phyloP scores from a whole-genome alignment of 2,113 vertebrate genomes.

The Myrmecobius fasciatus region DNA sequence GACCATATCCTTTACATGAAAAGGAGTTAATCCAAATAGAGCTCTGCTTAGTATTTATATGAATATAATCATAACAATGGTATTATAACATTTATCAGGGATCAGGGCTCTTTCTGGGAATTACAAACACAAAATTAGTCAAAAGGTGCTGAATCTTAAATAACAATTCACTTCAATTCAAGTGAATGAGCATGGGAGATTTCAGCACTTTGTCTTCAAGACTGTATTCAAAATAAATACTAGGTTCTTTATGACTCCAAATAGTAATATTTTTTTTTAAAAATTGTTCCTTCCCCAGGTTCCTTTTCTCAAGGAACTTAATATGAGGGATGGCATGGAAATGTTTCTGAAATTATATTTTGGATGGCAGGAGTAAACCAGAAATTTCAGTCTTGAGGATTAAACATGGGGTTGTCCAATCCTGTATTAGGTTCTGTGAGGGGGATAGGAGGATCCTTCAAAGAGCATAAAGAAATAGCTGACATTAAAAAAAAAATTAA shows the following conservation, averaged over 20 bases:
- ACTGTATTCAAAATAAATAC: not conserved
- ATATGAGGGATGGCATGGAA: not conserved
- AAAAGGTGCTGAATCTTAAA: constrained; percentile 9
- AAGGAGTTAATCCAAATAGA: constrained; percentile 60
- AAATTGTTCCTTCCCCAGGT: not conserved
- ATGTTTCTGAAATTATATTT: not conserved
- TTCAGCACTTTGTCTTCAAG: not conserved
- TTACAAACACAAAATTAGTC: constrained; percentile 39
- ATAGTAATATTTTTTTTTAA: not conserved
- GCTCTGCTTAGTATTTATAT: constrained; percentile 58
- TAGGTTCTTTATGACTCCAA: not conserved
- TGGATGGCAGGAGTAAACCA: not conserved
- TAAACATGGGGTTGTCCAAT: not conserved
- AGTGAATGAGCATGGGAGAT: not conserved
- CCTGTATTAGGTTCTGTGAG: not conserved
- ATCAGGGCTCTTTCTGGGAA: not conserved
- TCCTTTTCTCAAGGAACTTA: not conserved
- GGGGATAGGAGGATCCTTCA: not conserved
- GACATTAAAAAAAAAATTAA: not conserved
- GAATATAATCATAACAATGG: constrained; percentile 48
- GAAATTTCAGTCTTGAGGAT: not conserved
- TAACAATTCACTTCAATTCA: not conserved
- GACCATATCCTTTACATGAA: constrained; percentile 59
- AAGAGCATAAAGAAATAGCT: not conserved
- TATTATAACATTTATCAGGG: constrained; percentile 48